These are phyloP conservation scores for Rhadinocentrus ornatus DNA, from an alignment of 2,797 vertebrate species.

Conservation along the genomic window DNA sequence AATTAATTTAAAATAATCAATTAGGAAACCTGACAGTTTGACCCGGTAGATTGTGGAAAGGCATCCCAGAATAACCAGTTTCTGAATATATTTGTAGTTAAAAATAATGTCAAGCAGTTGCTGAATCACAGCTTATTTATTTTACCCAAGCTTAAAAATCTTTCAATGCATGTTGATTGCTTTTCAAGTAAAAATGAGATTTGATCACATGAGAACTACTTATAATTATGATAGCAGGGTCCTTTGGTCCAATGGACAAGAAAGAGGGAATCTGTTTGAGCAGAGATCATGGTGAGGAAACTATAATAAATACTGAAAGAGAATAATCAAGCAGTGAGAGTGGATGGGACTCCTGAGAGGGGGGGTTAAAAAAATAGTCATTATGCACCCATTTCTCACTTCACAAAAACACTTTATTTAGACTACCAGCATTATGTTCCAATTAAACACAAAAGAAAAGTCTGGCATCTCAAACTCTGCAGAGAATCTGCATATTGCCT, in stretches of 20 bases:
- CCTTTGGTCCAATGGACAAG: not conserved
- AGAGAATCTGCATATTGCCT: constrained; percentile 70
- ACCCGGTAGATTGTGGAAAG: not conserved
- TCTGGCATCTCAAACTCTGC: constrained; percentile 67
- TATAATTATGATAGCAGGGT: not conserved
- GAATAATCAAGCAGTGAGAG: constrained; percentile 33
- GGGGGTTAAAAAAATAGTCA: constrained; percentile 29
- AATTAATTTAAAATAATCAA: constrained; percentile 38
- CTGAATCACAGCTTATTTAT: constrained; percentile 14
- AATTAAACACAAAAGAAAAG: constrained; percentile 77
- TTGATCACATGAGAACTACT: not conserved
- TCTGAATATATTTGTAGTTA: constrained; percentile 8
- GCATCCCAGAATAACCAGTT: constrained; percentile 8
- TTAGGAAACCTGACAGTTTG: constrained; percentile 19
- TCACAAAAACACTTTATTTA: constrained; percentile 76
- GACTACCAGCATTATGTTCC: constrained; percentile 72
- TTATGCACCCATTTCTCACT: constrained; percentile 70
- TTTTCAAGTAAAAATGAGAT: constrained; percentile 25
- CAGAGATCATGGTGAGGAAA: constrained; percentile 39
- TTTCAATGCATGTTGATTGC: not conserved
- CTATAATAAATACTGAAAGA: constrained; percentile 35
- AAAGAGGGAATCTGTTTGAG: not conserved
- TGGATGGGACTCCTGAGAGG: constrained; percentile 47
- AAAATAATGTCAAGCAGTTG: constrained; percentile 10
- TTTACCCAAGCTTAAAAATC: not conserved